A percentile compares a stretch with the other conserved stretches of the same genome.
Conservation (phyloP, 2,113 vertebrate genomes). For the Cygnus atratus region DNA sequence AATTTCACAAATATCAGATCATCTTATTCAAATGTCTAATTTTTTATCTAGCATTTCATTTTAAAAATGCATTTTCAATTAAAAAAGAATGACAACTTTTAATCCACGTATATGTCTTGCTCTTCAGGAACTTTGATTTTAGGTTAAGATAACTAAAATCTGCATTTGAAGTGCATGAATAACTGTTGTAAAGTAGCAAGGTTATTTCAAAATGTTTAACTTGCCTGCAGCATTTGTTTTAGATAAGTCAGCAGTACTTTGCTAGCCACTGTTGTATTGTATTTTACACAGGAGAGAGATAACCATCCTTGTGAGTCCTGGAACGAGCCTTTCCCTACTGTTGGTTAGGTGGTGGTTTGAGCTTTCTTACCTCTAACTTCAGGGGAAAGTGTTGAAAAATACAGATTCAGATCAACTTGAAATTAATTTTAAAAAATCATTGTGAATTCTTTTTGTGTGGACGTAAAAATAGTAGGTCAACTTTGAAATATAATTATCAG, state of each 20-base stretch:
- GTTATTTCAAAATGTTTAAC: neutral
- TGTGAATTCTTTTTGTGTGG: neutral
- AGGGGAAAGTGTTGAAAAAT: neutral
- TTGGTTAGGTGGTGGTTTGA: neutral
- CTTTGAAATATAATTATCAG: neutral
- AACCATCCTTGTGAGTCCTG: neutral
- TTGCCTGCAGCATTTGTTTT: neutral
- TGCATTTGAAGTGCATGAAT: neutral
- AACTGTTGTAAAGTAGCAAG: neutral
- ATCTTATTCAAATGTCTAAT: neutral
- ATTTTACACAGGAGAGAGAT: neutral
- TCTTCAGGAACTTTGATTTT: neutral
- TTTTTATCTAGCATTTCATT: neutral
- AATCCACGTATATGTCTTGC: neutral
- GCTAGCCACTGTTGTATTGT: neutral
- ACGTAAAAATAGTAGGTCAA: neutral
- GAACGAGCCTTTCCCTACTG: neutral
- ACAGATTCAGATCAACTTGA: neutral
- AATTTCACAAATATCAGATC: neutral
- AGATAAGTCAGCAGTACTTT: neutral
- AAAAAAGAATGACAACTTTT: neutral
- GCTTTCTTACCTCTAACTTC: neutral
- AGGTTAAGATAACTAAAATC: neutral
- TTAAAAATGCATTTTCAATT: neutral
- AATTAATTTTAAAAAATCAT: neutral